Conservation (phyloP, 2,888 invertebrate species). For the Thereva unica region DNA sequence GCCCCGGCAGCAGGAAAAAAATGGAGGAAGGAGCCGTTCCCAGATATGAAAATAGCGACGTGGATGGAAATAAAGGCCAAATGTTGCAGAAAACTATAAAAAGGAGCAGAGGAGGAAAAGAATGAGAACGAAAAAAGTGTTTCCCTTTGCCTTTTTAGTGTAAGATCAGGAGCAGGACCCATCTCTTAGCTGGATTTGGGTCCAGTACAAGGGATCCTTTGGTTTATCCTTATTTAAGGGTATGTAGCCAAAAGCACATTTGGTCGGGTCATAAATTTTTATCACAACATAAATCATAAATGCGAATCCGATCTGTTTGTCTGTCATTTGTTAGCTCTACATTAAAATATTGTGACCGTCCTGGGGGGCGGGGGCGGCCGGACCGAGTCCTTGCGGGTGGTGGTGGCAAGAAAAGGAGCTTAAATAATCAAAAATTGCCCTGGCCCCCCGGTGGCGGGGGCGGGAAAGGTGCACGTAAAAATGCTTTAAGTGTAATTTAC, state of each 20-base stretch:
- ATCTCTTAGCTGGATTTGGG: constrained; percentile 1
- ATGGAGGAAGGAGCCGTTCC: constrained; percentile 10
- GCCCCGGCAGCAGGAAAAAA: neutral
- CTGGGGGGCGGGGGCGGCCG: neutral
- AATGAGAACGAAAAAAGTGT: constrained; percentile 41
- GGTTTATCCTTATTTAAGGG: constrained; percentile 32
- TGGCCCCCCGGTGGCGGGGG: too few relatives aligned
- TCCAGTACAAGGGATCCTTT: constrained; percentile 23
- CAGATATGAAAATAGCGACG: constrained; percentile 35
- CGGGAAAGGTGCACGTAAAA: too few relatives aligned
- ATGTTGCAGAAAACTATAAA: constrained; percentile 38
- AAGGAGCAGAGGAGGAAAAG: neutral
- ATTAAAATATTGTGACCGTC: constrained; percentile 29
- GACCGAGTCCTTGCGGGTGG: too few relatives aligned
- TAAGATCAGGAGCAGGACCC: constrained; percentile 12
- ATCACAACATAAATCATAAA: constrained; percentile 37
- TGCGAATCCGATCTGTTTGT: constrained; percentile 36
- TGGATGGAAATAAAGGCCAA: constrained; percentile 36
- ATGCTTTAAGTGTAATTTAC: too few relatives aligned
- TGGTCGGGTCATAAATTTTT: constrained; percentile 34
- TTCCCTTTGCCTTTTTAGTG: constrained; percentile 22
- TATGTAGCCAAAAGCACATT: constrained; percentile 15
- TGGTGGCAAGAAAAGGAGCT: too few relatives aligned
- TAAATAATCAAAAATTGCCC: too few relatives aligned
- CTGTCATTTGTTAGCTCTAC: constrained; percentile 32